Evolutionary conservation across 2,888 invertebrate species (phyloP).

Genomic region (Plebejus melissa): DNA sequence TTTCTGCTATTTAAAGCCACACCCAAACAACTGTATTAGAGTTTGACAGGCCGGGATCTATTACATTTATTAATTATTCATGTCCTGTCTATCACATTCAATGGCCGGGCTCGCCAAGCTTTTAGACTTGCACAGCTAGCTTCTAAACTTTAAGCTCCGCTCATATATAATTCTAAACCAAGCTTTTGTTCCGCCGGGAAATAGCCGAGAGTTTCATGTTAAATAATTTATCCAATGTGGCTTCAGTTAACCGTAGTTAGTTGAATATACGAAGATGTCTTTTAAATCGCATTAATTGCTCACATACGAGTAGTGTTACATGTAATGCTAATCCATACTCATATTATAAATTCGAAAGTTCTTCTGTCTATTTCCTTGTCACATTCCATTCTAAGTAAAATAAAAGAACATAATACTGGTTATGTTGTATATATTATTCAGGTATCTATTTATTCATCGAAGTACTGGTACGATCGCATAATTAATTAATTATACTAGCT

Average conservation of each 20-base stretch:
- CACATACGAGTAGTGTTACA: slow-evolving; percentile 32
- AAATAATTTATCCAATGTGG: slow-evolving; percentile 64
- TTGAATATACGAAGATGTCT: slow-evolving; percentile 43
- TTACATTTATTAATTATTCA: slow-evolving; percentile 29
- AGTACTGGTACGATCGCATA: too few relatives aligned
- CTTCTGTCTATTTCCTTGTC: too few relatives aligned
- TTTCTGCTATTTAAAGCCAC: slow-evolving; percentile 7
- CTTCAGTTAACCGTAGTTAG: slow-evolving; percentile 41
- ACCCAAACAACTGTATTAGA: background rate
- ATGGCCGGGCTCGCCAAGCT: slow-evolving; percentile 57
- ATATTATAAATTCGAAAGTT: too few relatives aligned
- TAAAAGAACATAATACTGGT: too few relatives aligned
- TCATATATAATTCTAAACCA: slow-evolving; percentile 77
- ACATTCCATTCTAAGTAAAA: too few relatives aligned
- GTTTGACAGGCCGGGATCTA: slow-evolving; percentile 24
- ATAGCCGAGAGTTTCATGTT: slow-evolving; percentile 70
- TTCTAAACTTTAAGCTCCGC: slow-evolving; percentile 77
- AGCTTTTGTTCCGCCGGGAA: slow-evolving; percentile 75
- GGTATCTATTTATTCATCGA: too few relatives aligned
- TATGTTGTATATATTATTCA: too few relatives aligned
- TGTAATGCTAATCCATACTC: background rate
- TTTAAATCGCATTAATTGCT: slow-evolving; percentile 36
- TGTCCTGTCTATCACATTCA: slow-evolving; percentile 46
- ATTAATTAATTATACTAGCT: too few relatives aligned
- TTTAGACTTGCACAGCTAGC: slow-evolving; percentile 76